Conservation (phyloP, 2,113 vertebrate genomes). For the Microcebus griseorufus region DNA sequence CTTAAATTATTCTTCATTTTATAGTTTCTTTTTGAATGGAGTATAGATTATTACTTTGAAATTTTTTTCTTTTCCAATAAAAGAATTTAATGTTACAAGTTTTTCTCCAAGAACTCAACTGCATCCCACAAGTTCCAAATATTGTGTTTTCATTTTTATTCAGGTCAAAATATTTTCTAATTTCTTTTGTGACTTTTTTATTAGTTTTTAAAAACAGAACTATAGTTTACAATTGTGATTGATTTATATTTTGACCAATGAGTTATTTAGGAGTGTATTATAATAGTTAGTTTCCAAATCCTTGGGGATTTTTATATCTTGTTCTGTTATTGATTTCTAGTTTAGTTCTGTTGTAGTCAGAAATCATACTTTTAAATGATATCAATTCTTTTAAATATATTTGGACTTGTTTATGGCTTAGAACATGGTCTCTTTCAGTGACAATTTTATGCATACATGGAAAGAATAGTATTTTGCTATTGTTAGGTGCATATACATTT, state of each 20-base stretch:
- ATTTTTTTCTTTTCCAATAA: not conserved
- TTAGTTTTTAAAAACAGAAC: too few species aligned
- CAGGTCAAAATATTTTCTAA: not conserved
- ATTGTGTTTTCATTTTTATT: not conserved
- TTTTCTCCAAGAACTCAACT: not conserved
- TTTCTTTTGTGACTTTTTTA: not conserved
- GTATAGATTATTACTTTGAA: not conserved
- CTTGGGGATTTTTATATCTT: not conserved
- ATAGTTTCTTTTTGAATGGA: not conserved
- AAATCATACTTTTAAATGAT: not conserved
- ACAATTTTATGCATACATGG: too few species aligned
- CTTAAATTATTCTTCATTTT: not conserved
- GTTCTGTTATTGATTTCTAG: not conserved
- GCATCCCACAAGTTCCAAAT: not conserved
- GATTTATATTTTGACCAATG: not conserved
- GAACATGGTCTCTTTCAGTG: too few species aligned
- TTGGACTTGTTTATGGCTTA: too few species aligned
- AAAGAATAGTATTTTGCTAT: too few species aligned
- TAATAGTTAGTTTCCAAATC: not conserved
- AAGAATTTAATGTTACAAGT: not conserved
- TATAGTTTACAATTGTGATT: too few species aligned
- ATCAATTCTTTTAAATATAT: too few species aligned
- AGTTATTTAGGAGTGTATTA: not conserved
- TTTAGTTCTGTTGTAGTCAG: not conserved
- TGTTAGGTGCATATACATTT: too few species aligned